Base-by-base conservation (phyloP, 2,888 invertebrate genomes). In the Heteromurus nitidus region DNA sequence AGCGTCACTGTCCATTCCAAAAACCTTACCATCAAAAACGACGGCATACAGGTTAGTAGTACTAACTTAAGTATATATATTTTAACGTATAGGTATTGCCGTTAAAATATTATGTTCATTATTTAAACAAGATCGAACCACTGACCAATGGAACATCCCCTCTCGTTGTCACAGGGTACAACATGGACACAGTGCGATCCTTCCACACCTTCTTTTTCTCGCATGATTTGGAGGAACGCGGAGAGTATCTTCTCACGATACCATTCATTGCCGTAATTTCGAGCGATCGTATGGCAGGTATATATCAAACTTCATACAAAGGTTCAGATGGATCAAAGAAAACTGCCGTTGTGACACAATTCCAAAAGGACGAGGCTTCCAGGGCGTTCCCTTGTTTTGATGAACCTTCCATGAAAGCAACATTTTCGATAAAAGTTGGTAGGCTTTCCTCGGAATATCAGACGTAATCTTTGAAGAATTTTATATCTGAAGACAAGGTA, bases 381-480 rank as follows among this genome's bases (percentile, higher is more conserved):
- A 44, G 26, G 58, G 81, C 76, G 3, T 85, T 86, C 44, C 86
- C 86, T 1, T 86, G 84, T 31, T 85, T 85, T 74, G 85, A 85
- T 75, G 86, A 86, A 28, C 30, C 42, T 31, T 18, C 64, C 16
- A 30, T 53, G 2, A 31, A 53, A 42, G 28, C 50, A n/a, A 24
- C 20, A 26, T 36, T 42, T 50, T n/a, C 22, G 16, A 5, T 31
- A 22, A 55, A 22, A 20, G 44, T 55, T 65, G 50, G 76, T n/a
- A 67, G 64, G 28, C n/a, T 16, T 16, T 2, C 26, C 26, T 1
- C 7, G 24, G n/a, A 42, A 2, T 64, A 22, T 3, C 24, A 64
- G 26, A 30, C 5, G 31, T 18, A 62, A n/a, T 20, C 1, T 2
- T 11, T 1, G 53, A 36, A 9, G 7, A 36, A 7, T 13, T 9